Evolutionary conservation across 2,113 vertebrate genomes (phyloP).

Genomic region (Hemiprocne comata): DNA sequence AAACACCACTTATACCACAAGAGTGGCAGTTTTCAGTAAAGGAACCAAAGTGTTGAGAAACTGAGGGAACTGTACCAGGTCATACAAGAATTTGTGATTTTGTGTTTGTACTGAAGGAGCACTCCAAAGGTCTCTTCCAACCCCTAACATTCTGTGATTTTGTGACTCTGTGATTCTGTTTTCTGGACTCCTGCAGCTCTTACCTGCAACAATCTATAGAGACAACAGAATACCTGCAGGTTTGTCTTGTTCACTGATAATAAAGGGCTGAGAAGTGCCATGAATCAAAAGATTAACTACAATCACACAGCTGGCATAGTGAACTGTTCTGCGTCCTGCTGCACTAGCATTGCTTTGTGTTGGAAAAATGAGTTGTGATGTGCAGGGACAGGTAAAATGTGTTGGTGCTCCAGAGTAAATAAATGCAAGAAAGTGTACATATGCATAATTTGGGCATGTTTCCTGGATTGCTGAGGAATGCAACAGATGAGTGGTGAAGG

Average conservation of each 20-base stretch:
- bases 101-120: neutral
- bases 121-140: too few species aligned
- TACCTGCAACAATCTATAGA: neutral
- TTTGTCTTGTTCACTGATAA: neutral
- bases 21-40: neutral
- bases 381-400: neutral
- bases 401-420: neutral
- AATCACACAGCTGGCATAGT: neutral
- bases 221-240: neutral
- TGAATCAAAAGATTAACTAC: neutral
- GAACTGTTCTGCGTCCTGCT: neutral
- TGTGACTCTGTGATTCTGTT: too few species aligned
- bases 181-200: neutral
- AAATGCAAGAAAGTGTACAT: neutral
- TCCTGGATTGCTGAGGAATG: neutral
- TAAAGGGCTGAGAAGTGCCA: neutral
- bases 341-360: neutral
- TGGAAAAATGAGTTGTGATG: neutral
- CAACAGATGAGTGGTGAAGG: neutral
- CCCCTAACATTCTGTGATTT: too few species aligned
- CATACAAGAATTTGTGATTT: too few species aligned
- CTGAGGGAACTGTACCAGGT: neutral
- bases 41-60: neutral
- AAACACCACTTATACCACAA: neutral
- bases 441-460: accelerated